A percentile compares a stretch with the other conserved stretches of the same genome.
Evolutionary conservation across 1,140 invertebrate species (phyloP).

Genomic region (Probaryconus sp.): DNA sequence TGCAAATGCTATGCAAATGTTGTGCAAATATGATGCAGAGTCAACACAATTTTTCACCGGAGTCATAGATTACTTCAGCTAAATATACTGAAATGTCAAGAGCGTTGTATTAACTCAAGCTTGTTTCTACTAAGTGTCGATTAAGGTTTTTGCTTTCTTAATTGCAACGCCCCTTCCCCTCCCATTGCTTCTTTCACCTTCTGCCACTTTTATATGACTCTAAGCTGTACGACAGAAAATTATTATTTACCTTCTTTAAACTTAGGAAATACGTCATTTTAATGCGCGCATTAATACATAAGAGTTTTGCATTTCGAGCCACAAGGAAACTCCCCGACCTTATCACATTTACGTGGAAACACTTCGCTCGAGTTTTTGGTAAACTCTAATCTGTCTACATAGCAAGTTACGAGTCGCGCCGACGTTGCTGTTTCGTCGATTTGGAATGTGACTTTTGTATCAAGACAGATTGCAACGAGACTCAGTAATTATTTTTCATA

Average conservation of each 20-base stretch:
- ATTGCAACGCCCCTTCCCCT: too few relatives aligned
- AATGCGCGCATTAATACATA: conserved; percentile 42
- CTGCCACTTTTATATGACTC: too few relatives aligned
- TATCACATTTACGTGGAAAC: conserved; percentile 38
- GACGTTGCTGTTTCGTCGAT: background rate
- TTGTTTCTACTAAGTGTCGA: conserved; percentile 16
- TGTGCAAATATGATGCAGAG: conserved; percentile 28
- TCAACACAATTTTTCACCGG: conserved; percentile 47
- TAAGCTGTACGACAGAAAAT: too few relatives aligned
- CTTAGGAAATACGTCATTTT: conserved; percentile 45
- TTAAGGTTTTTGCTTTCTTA: background rate
- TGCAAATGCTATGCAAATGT: conserved; percentile 51
- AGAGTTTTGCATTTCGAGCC: conserved; percentile 35
- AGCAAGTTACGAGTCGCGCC: background rate
- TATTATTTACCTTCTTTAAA: too few relatives aligned
- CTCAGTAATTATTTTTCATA: too few relatives aligned
- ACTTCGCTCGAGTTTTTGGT: conserved; percentile 43
- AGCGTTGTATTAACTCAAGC: conserved; percentile 11
- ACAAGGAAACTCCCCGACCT: conserved; percentile 34
- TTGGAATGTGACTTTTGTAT: conserved; percentile 1
- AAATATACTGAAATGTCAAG: conserved; percentile 11
- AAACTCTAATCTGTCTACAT: background rate
- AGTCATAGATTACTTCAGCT: background rate
- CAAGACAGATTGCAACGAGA: too few relatives aligned
- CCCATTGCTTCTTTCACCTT: too few relatives aligned